Base-by-base conservation (phyloP, 2,113 vertebrate genomes). In the Condylura cristata region DNA sequence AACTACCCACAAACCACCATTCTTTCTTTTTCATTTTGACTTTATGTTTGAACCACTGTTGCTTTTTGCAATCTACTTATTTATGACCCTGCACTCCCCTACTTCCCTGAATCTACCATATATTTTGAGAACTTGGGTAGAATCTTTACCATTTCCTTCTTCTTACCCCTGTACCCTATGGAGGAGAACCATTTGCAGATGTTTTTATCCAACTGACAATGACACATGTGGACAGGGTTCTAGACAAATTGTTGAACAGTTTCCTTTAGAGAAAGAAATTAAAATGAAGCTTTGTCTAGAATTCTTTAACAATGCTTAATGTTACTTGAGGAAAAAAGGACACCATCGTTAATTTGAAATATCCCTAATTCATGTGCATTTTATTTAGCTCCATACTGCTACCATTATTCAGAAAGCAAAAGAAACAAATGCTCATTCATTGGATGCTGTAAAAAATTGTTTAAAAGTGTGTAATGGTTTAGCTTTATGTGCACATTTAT, bases 351-450 rank as follows among this genome's bases (percentile, higher is more conserved):
- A 86, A 58, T 75, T 87, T 96, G 53, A 93, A 96, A 96, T 88
- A 93, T 88, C 20, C 37, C 60, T 81, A 76, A 28, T 90, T 91
- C 53, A 9, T 18, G 6, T 68, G 79, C 32, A 14, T 89, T 97
- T 96, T 93, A 96, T 89, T 75, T 84, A 72, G 65, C 66, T 95
- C 41, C 78, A 81, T 34, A 94, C 6, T 65, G 41, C 51, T 93
- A 60, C 66, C 34, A 86, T 89, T 94, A 79, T 78, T 93, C 86
- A 89, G 83, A 89, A 87, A 94, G 83, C 63, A 91, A 86, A 66
- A 5, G 14, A 58, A 89, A 88, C 17, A 94, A 91, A 90, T 71
- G 44, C 88, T 71, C 56, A 66, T 90, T 68, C 58, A 91, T 75
- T 76, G 93, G 32, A 72, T 11, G 58, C n/a, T 51, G 89, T 94